Percentiles rank a stretch among this genome's conserved stretches.
Conservation (phyloP, 2,113 vertebrate species). For the Phyllostomus hastatus region DNA sequence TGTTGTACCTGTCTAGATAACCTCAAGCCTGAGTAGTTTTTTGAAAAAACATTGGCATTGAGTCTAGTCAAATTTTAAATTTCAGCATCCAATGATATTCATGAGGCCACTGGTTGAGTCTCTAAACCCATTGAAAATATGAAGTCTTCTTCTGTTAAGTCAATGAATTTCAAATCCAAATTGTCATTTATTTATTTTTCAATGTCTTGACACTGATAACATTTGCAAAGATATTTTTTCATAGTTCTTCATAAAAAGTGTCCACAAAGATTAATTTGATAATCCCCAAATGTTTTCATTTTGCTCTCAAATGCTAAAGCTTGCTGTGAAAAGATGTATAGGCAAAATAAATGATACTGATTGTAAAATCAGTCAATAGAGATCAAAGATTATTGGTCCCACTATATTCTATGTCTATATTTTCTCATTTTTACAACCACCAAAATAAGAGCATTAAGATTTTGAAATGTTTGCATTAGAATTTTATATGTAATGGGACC, state of each 20-base stretch:
- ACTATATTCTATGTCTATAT: background rate
- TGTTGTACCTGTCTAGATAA: background rate
- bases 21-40: background rate
- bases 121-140: background rate
- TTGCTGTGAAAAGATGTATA: background rate
- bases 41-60: background rate
- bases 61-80: background rate
- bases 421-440: background rate
- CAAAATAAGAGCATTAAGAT: background rate
- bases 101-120: background rate
- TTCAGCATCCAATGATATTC: background rate
- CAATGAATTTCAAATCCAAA: background rate
- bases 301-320: background rate
- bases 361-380: background rate
- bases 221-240: background rate
- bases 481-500: background rate
- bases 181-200: background rate
- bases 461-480: background rate
- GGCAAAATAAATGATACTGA: background rate
- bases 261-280: background rate
- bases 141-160: background rate
- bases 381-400: background rate
- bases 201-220: background rate
- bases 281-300: background rate
- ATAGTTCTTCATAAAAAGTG: background rate